Evolutionary conservation across 2,797 vertebrate species (phyloP), one percentile per base, ranked within the genome.

Genomic region (Oophaga sylvatica): DNA sequence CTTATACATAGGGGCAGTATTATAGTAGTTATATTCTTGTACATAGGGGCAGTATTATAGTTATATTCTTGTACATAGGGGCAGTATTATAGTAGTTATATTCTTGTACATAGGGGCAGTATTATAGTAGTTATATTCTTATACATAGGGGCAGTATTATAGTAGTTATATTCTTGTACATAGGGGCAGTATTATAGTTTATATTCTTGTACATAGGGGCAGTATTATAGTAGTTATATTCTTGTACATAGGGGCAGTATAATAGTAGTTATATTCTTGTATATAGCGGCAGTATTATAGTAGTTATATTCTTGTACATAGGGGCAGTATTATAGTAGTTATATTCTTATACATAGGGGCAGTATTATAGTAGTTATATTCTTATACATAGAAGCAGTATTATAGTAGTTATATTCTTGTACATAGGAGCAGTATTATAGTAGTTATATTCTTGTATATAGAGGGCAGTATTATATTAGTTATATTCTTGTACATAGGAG

Each of bases 221-320:
- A 70, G 67, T 70, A 70, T 70, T 70, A 70, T 70, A 70, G 68
- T 70, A 70, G 68, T 70, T 70, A 35, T 70, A 70, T 70, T 70
- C 29, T 35, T 70, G 68, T 70, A 70, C 1, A 70, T 70, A 35
- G 68, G 65, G 67, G 67, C 29, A 70, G 67, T 35, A 70, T 70
- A 35, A 31, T 70, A 70, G 67, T 70, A 70, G 67, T n/a, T 70
- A 19, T 70, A 70, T 70, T 70, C 67, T 35, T 70, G 67, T 31
- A 70, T 15, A 70, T 70, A 70, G 67, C n/a, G 1, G 67, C 67
- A 31, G 67, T 70, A 70, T 70, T 70, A 70, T 70, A 70, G 15
- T 35, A 70, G 29, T 70, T 70, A 31, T 70, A 70, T 19, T 70
- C 29, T 70, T 35, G 67, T 35, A 70, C 29, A 70, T 70, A 70